Conservation (phyloP, 2,797 vertebrate species). For the Dendrocincla tyrannina region DNA sequence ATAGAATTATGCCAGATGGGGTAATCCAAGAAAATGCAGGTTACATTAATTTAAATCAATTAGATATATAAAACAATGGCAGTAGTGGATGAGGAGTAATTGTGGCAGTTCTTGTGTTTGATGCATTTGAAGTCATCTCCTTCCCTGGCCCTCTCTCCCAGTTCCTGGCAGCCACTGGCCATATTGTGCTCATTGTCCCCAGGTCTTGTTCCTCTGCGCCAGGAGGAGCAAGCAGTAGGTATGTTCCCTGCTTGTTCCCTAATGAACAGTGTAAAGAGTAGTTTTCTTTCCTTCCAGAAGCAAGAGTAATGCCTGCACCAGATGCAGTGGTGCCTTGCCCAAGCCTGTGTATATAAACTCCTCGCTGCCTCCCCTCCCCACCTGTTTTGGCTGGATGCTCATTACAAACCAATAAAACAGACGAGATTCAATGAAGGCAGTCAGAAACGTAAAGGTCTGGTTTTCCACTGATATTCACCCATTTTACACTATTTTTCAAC, state of each 20-base stretch:
- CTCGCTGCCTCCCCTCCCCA: neutral
- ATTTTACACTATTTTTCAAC: neutral
- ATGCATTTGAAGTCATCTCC: neutral
- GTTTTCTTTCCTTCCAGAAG: neutral
- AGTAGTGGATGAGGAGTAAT: neutral
- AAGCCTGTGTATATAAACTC: neutral
- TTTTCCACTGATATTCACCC: constrained; percentile 9
- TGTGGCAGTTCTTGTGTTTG: neutral
- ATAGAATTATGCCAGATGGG: neutral
- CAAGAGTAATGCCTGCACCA: neutral
- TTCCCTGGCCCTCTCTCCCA: neutral
- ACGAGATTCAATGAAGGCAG: neutral
- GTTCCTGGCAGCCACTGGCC: neutral
- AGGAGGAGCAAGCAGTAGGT: neutral
- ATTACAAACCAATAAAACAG: constrained; percentile 18
- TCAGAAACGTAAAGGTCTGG: neutral
- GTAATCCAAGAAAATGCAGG: neutral
- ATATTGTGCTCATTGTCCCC: neutral
- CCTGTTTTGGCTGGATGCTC: neutral
- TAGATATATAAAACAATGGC: neutral
- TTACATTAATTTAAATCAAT: neutral
- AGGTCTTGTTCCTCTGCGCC: neutral
- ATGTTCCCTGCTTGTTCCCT: neutral
- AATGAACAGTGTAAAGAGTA: neutral
- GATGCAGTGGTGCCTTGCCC: neutral